Evolutionary conservation across 1,140 invertebrate species (phyloP).

Genomic region (Holotrichia oblita): DNA sequence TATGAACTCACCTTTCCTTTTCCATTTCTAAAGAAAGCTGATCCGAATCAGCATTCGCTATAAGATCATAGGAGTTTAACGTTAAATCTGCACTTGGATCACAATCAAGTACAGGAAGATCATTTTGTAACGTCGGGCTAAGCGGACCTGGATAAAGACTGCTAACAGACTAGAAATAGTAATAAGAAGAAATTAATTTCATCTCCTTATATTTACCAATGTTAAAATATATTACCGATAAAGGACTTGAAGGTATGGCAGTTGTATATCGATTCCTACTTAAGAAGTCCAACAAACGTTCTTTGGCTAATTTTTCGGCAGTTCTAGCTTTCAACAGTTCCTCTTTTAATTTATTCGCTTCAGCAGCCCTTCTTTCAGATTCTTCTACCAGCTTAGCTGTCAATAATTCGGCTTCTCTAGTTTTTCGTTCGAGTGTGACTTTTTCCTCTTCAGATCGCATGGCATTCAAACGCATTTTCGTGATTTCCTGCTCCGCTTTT

Average conservation of each 20-base stretch:
- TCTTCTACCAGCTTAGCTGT: conserved; percentile 92
- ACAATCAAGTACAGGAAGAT: conserved; percentile 66
- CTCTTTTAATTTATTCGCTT: conserved; percentile 87
- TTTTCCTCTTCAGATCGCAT: conserved; percentile 95
- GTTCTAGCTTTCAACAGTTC: conserved; percentile 86
- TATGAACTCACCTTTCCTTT: conserved; percentile 80
- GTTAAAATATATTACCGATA: conserved; percentile 50
- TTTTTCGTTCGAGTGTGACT: conserved; percentile 87
- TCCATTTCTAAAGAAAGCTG: conserved; percentile 94
- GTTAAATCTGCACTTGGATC: conserved; percentile 61
- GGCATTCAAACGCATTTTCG: conserved; percentile 87
- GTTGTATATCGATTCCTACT: conserved; percentile 70
- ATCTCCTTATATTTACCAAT: neutral
- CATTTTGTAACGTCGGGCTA: conserved; percentile 58
- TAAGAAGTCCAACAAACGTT: conserved; percentile 88
- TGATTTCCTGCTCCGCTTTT: conserved; percentile 95
- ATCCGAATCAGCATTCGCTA: conserved; percentile 84
- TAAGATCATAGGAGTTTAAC: conserved; percentile 76
- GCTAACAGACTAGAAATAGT: conserved; percentile 63
- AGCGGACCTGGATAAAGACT: conserved; percentile 56
- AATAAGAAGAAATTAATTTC: neutral
- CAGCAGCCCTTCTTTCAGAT: conserved; percentile 87
- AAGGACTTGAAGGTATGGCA: conserved; percentile 60
- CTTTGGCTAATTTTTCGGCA: conserved; percentile 94
- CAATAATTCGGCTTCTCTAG: conserved; percentile 90